These are phyloP conservation scores for Microctonus hyperodae DNA, from an alignment of 2,888 invertebrate genomes.

Conservation along the genomic window DNA sequence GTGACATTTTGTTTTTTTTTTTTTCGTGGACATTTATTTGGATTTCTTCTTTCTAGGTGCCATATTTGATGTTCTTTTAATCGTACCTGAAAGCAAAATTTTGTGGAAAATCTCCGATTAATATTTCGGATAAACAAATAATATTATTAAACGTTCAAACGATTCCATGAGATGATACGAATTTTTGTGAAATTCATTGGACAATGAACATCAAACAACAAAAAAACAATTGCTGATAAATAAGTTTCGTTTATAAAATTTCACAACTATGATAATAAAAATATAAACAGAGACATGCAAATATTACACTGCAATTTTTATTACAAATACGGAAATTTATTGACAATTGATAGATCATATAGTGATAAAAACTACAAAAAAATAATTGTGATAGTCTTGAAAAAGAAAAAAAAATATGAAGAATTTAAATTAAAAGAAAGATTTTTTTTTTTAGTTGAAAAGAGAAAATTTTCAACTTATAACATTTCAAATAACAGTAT, in stretches of 20 bases:
- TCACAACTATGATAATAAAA: not conserved
- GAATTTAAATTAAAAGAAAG: not conserved
- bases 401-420: not conserved
- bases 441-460: not conserved
- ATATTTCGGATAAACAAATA: not conserved
- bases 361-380: not conserved
- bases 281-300: not conserved
- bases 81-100: conserved; percentile 46
- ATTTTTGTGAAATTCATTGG: not conserved
- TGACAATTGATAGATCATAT: conserved; percentile 2
- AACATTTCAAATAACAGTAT: not conserved
- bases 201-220: not conserved
- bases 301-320: not conserved
- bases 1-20: not conserved
- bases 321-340: not conserved
- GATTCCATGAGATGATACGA: not conserved
- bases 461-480: not conserved
- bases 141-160: not conserved
- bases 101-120: conserved; percentile 15
- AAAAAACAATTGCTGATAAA: not conserved
- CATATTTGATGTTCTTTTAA: conserved; percentile 45
- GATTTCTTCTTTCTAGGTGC: conserved; percentile 49
- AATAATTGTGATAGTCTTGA: not conserved
- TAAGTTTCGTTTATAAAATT: not conserved
- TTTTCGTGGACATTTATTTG: conserved; percentile 37